Base-by-base conservation (phyloP, 2,113 vertebrate species). In the Rhizomys pruinosus region DNA sequence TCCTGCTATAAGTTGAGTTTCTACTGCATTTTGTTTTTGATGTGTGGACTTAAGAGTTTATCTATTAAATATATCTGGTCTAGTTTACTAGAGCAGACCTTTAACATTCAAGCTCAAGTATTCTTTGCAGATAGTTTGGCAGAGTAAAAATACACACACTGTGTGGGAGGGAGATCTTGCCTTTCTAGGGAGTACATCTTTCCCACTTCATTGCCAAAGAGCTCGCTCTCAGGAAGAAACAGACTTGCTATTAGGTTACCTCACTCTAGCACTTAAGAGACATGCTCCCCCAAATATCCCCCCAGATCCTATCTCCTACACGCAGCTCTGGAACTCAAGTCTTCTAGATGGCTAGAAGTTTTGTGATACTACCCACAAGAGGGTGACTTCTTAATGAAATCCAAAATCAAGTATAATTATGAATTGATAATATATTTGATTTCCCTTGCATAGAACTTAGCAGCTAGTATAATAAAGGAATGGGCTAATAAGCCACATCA, bases 101-200 rank as follows among this genome's bases (percentile, higher is more conserved):
- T 84, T 68, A 73, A 91, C 95, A 87, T 89, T 82, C 80, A 80
- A 86, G 55, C 72, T 81, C 61, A 37, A 90, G 27, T 29, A 29
- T 94, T 68, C 42, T 61, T 86, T 76, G 72, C 27, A 82, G 64
- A 90, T 72, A 82, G 25, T 80, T 47, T 90, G 84, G 77, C 92
- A 78, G 22, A 64, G 72, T 23, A 17, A 82, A 85, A 90, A 47
- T 22, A 44, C 20, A 64, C 47, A 55, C 52, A 55, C 29, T 63
- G 69, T 78, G 27, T 44, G 17, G 52, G 73, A 92, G 20, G 72
- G 80, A 87, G 64, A 25, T 37, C 39, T 1, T 85, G 73, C 37
- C 76, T 95, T 82, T 77, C 22, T 69, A 77, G 47, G 71, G n/a
- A 95, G 44, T 44, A 59, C 61, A 82, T 84, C 71, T 91, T 94